Base-by-base conservation (phyloP, 2,797 vertebrate species). In the Danio tinwini region DNA sequence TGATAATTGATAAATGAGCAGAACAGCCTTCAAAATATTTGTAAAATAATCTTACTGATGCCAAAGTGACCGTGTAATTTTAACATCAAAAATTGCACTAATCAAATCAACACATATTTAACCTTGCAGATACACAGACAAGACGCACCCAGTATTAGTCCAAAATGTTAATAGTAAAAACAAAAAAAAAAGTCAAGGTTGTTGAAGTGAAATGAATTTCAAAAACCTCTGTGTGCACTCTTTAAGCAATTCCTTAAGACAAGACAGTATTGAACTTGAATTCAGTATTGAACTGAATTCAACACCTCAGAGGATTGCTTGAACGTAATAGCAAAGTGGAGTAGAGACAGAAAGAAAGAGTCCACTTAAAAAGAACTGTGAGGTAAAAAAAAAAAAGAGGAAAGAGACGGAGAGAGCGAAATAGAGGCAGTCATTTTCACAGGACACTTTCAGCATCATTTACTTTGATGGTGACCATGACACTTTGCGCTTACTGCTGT, bases 211-310 rank as follows among this genome's bases (percentile, higher is more conserved):
- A 49, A 52, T 64, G 39, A 75, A 55, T 44, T 55, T 55, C 50
- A 76, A 17, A 65, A 44, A 55, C 75, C 42, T 58, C 52, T 17
- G 14, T 5, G 11, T 17, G 7, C 63, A 58, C 67, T 75, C 52
- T 72, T 58, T 65, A 76, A 50, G 75, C 13, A 47, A 53, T 44
- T 82, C 71, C 80, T 72, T 76, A 80, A 82, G 40, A 64, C 45
- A 16, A 82, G 52, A 44, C 68, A 50, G 53, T 67, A 40, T n/a
- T n/a, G n/a, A n/a, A n/a, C n/a, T n/a, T n/a, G n/a, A n/a, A n/a
- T n/a, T n/a, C n/a, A n/a, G n/a, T n/a, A n/a, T n/a, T n/a, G n/a
- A n/a, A 61, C 39, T 58, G 58, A 71, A 63, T 2, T 37, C 8
- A 39, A 19, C 56, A 50, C 45, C 81, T 73, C 81, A n/a, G 62